These are phyloP conservation scores for Crax fasciolata DNA, from an alignment of 2,797 vertebrate species.

Conservation along the genomic window DNA sequence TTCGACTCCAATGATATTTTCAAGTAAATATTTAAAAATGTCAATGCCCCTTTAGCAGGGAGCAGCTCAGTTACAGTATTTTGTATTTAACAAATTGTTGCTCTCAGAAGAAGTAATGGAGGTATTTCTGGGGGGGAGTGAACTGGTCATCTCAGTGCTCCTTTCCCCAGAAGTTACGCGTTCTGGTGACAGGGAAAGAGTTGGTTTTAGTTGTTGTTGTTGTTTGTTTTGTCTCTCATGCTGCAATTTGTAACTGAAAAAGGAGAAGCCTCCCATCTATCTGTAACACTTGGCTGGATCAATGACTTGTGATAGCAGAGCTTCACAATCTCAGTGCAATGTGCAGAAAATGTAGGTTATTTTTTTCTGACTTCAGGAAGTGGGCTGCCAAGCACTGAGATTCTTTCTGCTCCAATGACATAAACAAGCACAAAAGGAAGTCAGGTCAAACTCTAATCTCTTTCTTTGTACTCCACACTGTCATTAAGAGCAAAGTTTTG, in stretches of 20 bases:
- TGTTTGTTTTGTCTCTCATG: background rate
- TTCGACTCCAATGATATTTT: slow-evolving; percentile 43
- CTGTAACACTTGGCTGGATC: background rate
- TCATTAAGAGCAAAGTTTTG: background rate
- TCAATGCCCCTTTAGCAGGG: background rate
- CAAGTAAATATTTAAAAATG: slow-evolving; percentile 63
- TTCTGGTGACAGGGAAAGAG: background rate
- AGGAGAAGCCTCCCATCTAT: background rate
- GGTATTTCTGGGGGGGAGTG: background rate
- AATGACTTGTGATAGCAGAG: background rate
- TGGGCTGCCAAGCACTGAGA: slow-evolving; percentile 45
- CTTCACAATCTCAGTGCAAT: background rate
- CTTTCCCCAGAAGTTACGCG: background rate
- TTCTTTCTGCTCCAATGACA: slow-evolving; percentile 67
- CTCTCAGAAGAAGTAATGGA: background rate
- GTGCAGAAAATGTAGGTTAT: background rate
- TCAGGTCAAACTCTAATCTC: slow-evolving; percentile 59
- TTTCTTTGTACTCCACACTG: slow-evolving; percentile 27
- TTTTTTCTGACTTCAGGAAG: slow-evolving; percentile 70
- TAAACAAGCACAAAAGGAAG: slow-evolving; percentile 72
- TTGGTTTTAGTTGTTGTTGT: background rate
- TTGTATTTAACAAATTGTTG: background rate
- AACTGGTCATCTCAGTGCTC: background rate
- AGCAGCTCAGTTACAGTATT: background rate
- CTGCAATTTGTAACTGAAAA: background rate